Evolutionary conservation across 2,797 vertebrate genomes (phyloP).

Genomic region (Sparus aurata): DNA sequence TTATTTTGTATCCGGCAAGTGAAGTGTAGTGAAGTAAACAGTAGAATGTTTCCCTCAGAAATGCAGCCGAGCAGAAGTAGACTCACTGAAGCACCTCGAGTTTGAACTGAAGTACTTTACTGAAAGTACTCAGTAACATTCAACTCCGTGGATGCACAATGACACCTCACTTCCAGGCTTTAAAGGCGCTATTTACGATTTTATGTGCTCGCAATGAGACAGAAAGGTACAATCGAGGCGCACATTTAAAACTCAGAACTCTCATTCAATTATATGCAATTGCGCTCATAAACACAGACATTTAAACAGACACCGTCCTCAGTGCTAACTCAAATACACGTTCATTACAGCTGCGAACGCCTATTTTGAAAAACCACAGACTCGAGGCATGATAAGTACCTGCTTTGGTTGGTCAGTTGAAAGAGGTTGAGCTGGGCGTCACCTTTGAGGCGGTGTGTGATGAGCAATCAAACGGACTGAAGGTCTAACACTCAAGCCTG

Average conservation of each 20-base stretch:
- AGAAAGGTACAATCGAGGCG: neutral
- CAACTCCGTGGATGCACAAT: neutral
- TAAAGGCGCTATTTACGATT: neutral
- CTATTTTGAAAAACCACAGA: conserved; percentile 6
- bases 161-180: neutral
- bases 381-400: neutral
- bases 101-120: neutral
- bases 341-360: neutral
- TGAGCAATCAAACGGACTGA: neutral
- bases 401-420: conserved; percentile 1
- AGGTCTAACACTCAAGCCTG: neutral
- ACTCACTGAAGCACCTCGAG: neutral
- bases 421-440: neutral
- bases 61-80: neutral
- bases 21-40: neutral
- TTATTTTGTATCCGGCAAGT: neutral
- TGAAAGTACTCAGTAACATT: neutral
- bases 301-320: neutral
- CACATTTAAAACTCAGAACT: neutral
- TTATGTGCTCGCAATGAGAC: neutral
- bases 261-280: neutral
- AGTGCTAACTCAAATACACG: neutral
- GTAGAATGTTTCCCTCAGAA: neutral
- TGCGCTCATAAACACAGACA: neutral
- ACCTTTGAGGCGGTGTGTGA: neutral